phyloP scores from a whole-genome alignment of 2,797 vertebrate species.

The Myiotriccus ornatus region DNA sequence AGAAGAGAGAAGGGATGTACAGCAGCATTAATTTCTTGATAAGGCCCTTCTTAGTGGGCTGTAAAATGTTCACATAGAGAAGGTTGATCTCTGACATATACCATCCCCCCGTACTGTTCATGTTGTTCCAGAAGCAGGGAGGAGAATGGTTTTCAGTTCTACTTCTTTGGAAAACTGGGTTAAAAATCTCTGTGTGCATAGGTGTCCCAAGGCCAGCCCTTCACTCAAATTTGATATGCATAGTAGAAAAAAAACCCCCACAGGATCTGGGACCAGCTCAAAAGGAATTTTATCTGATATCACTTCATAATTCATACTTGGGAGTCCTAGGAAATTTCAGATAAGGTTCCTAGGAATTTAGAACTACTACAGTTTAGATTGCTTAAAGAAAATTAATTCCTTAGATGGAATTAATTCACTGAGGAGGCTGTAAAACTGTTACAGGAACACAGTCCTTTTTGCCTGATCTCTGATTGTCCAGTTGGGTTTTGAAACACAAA shows the following conservation, averaged over 20 bases:
- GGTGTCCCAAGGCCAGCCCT: not conserved
- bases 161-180: not conserved
- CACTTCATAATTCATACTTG: not conserved
- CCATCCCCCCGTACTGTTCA: not conserved
- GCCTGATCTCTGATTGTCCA: not conserved
- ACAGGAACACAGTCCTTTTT: not conserved
- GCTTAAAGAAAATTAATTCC: not conserved
- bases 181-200: not conserved
- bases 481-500: not conserved
- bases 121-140: not conserved
- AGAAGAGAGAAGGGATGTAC: not conserved
- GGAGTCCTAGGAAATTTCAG: not conserved
- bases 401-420: not conserved
- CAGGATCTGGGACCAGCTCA: not conserved
- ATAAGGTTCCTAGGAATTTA: not conserved
- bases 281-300: not conserved
- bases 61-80: not conserved
- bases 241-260: not conserved
- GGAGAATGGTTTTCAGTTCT: not conserved
- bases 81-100: not conserved
- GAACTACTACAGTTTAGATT: not conserved
- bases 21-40: conserved; percentile 5
- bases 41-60: not conserved
- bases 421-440: not conserved
- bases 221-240: not conserved